phyloP scores from a whole-genome alignment of 1,140 invertebrate species.

The Nylanderia fulva region DNA sequence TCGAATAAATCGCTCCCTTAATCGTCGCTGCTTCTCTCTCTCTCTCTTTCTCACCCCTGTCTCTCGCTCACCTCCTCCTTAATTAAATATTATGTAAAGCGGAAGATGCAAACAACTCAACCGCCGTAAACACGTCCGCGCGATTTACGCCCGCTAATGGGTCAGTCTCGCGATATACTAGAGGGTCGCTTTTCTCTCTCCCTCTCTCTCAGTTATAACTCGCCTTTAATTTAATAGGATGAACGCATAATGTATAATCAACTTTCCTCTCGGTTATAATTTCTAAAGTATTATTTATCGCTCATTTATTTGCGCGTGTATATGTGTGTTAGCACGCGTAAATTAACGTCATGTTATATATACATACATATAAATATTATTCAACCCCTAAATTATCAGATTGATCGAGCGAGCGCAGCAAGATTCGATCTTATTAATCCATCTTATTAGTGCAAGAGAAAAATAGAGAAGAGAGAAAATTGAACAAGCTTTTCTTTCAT shows the following conservation, averaged over 20 bases:
- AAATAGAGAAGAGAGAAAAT: too few relatives aligned
- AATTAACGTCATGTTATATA: too few relatives aligned
- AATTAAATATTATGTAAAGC: constrained; percentile 48
- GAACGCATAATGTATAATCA: not conserved
- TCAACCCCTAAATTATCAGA: too few relatives aligned
- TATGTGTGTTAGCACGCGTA: too few relatives aligned
- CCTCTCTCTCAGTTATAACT: too few relatives aligned
- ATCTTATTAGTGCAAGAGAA: too few relatives aligned
- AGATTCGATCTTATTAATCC: too few relatives aligned
- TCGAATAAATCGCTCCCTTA: constrained; percentile 34
- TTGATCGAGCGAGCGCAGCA: too few relatives aligned
- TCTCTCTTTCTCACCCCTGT: too few relatives aligned
- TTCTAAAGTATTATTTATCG: not conserved
- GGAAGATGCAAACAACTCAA: constrained; percentile 23
- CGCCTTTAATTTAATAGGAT: not conserved
- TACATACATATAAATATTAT: too few relatives aligned
- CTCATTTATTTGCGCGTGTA: too few relatives aligned
- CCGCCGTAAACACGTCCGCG: constrained; percentile 17
- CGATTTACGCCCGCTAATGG: constrained; percentile 19
- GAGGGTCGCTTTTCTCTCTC: not conserved
- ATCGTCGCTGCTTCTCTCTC: not conserved
- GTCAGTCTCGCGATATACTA: constrained; percentile 16
- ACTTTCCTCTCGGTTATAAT: constrained; percentile 4
- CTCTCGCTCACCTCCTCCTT: not conserved
- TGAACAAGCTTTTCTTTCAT: too few relatives aligned